phyloP scores from a whole-genome alignment of 30 jellyfish, hydroid and myxozoan genomes.

The Turritopsis dohrnii region DNA sequence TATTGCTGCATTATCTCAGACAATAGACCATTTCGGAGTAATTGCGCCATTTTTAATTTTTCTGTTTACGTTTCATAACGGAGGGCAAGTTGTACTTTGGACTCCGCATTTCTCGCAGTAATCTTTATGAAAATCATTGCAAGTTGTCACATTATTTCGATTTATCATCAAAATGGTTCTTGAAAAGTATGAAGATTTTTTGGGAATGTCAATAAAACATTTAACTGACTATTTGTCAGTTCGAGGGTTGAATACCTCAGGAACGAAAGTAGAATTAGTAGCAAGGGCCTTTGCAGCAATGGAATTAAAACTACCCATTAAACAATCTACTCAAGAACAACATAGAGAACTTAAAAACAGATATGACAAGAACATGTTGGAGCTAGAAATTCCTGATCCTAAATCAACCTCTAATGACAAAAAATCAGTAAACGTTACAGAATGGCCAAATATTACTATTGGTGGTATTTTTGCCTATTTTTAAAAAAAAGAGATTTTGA shows the following conservation, averaged over 20 bases:
- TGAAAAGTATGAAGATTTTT: too few species aligned
- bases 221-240: constrained; percentile 32
- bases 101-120: too few species aligned
- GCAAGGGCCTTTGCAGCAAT: constrained; percentile 52
- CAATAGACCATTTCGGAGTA: too few species aligned
- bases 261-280: constrained; percentile 41
- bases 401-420: constrained; percentile 15
- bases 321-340: constrained; percentile 32
- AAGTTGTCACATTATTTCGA: too few species aligned
- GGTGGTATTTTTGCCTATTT: constrained; percentile 39
- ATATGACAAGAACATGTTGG: constrained; percentile 20
- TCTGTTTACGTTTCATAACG: too few species aligned
- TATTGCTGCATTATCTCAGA: too few species aligned
- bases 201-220: constrained; percentile 9
- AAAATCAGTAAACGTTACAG: constrained; percentile 22
- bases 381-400: constrained; percentile 25
- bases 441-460: constrained; percentile 16
- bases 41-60: too few species aligned
- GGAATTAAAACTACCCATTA: constrained; percentile 33
- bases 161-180: too few species aligned
- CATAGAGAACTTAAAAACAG: constrained; percentile 12
- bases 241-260: constrained; percentile 42
- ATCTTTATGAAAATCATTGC: too few species aligned
- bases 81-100: too few species aligned
- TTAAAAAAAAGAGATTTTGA: constrained; percentile 39